Base-by-base conservation (phyloP, 2,113 vertebrate genomes). In the Megaceryle torquata region DNA sequence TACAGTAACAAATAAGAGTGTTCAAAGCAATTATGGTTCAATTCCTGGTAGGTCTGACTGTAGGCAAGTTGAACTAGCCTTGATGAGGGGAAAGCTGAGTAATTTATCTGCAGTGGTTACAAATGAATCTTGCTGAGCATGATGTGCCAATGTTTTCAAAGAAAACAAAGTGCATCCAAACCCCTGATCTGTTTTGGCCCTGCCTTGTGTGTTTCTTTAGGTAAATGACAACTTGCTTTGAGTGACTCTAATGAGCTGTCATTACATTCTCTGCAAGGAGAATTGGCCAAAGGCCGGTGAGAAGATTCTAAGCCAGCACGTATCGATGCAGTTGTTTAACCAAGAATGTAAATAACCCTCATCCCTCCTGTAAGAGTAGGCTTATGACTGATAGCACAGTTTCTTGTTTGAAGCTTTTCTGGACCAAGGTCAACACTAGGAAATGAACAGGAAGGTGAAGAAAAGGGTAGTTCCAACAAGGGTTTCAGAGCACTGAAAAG, bases 331-430 rank as follows among this genome's bases (percentile, higher is more conserved):
- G 56, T 4, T 79, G 37, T 71, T 78, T 71, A 89, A 71, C 21
- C 15, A 75, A 14, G 11, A 63, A 82, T 8, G 22, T 44, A 67
- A 93, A 6, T 4, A 64, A 57, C 0, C 2, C 51, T 37, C 46
- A 50, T 28, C 24, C 37, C 17, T 68, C 0, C 0, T n/a, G 21
- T 53, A 53, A 56, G 4, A 82, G 48, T 5, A 43, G 41, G 53
- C 1, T 48, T 60, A 21, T 24, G 28, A 69, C 21, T 51, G 48
- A 50, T 14, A 25, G 60, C 51, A 82, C 1, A 4, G 59, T 71
- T 82, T 31, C 56, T 15, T 39, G 41, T 35, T 22, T 43, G n/a
- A 86, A 50, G 41, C 19, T 50, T 77, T 92, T 76, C 68, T 44
- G 41, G 29, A 57, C 33, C 29, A 61, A 81, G 41, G 54, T 64